These are phyloP conservation scores for Lota lota DNA, from an alignment of 2,113 vertebrate genomes.

Conservation along the genomic window DNA sequence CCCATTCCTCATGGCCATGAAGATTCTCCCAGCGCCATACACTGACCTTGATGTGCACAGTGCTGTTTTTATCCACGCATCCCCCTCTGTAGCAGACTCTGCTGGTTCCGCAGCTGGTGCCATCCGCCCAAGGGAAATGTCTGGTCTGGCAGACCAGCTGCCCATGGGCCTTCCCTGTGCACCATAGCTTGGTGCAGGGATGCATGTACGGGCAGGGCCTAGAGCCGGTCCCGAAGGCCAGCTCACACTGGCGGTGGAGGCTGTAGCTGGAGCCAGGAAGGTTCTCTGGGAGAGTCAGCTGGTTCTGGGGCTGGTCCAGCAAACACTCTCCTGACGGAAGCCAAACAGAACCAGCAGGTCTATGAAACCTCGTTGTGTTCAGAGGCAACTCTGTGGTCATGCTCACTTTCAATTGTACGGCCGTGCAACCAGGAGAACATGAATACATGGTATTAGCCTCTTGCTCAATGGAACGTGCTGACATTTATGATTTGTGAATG, in stretches of 20 bases:
- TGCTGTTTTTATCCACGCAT: slow-evolving; percentile 80
- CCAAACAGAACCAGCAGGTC: slow-evolving; percentile 1
- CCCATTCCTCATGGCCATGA: too few relatives aligned
- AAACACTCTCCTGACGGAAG: slow-evolving; percentile 83
- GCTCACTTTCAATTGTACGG: too few relatives aligned
- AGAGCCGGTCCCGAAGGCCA: slow-evolving; percentile 87
- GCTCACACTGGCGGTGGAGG: slow-evolving; percentile 90
- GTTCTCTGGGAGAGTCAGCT: slow-evolving; percentile 79
- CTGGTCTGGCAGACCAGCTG: slow-evolving; percentile 94
- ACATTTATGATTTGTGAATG: too few relatives aligned
- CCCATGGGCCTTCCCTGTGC: slow-evolving; percentile 88
- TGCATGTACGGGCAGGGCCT: slow-evolving; percentile 97
- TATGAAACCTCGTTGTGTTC: not conserved
- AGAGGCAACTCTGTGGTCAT: too few relatives aligned
- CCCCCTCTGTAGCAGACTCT: slow-evolving; percentile 83
- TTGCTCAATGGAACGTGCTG: too few relatives aligned
- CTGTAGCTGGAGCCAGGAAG: slow-evolving; percentile 84
- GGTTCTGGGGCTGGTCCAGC: slow-evolving; percentile 88
- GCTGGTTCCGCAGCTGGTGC: slow-evolving; percentile 83
- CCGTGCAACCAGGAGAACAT: too few relatives aligned
- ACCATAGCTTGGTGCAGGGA: slow-evolving; percentile 93
- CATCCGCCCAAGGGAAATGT: slow-evolving; percentile 97
- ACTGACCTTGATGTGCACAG: slow-evolving; percentile 82
- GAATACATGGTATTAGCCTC: too few relatives aligned
- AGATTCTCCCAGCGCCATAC: too few relatives aligned